Evolutionary conservation across 2,888 invertebrate genomes (phyloP).

Genomic region (Augochlorella aurata): DNA sequence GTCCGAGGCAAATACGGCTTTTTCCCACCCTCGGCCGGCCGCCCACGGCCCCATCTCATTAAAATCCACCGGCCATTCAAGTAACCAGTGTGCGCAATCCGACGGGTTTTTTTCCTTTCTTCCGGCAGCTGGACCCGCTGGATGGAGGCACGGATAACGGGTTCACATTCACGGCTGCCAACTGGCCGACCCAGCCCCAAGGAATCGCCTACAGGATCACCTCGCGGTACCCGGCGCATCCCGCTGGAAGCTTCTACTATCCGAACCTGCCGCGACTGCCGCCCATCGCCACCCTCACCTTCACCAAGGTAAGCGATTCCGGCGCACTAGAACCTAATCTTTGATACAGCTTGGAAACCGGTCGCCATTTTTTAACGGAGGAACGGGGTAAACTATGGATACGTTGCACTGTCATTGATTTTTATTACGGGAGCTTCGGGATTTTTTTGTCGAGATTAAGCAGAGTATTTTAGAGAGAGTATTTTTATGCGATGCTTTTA

Average conservation of each 20-base stretch:
- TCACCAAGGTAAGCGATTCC: conserved; percentile 89
- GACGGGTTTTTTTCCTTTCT: conserved; percentile 15
- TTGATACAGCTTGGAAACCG: not conserved
- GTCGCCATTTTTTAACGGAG: too few species aligned
- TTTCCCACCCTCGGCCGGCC: not conserved
- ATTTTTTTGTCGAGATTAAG: too few species aligned
- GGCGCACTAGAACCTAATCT: not conserved
- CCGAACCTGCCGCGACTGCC: conserved; percentile 93
- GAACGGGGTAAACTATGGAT: too few species aligned
- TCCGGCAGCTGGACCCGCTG: conserved; percentile 89
- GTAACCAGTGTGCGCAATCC: not conserved
- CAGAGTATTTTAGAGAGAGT: too few species aligned
- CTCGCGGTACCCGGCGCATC: conserved; percentile 93
- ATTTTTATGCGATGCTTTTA: too few species aligned
- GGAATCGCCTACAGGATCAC: conserved; percentile 95
- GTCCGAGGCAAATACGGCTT: conserved; percentile 5
- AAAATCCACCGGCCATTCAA: conserved; percentile 49
- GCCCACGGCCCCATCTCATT: conserved; percentile 45
- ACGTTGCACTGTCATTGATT: too few species aligned
- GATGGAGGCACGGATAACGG: conserved; percentile 98
- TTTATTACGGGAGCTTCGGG: too few species aligned
- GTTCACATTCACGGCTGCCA: conserved; percentile 97
- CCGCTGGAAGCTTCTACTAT: conserved; percentile 97
- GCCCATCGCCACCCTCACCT: conserved; percentile 94
- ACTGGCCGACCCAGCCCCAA: conserved; percentile 96